Conservation (phyloP, 2,888 invertebrate genomes). For the Apotomis turbidana region DNA sequence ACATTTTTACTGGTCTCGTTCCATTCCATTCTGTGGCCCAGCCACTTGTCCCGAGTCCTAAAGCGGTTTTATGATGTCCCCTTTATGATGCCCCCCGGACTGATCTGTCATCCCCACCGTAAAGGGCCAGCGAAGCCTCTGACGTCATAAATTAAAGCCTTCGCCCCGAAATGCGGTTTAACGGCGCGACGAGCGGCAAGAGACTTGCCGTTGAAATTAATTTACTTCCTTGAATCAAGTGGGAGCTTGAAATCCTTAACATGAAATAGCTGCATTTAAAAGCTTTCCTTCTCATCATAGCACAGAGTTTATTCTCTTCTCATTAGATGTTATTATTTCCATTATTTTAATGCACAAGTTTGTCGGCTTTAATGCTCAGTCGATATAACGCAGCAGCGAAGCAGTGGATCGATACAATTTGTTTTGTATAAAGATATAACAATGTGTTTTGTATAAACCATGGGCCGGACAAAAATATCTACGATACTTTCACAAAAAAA, state of each 20-base stretch:
- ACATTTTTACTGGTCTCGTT: no score
- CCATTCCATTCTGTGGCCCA: not conserved
- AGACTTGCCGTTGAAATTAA: conserved; percentile 21
- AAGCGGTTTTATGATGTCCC: conserved; percentile 11
- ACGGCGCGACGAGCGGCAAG: conserved; percentile 8
- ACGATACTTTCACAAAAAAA: no score
- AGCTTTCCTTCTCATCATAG: no score
- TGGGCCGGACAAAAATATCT: no score
- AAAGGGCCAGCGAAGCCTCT: conserved; percentile 20
- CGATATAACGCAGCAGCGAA: no score
- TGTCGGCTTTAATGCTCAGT: no score
- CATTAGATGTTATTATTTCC: no score
- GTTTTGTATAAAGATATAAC: no score
- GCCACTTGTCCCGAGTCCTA: not conserved
- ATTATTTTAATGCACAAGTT: no score
- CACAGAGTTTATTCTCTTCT: no score
- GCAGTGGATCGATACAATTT: no score
- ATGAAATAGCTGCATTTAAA: not conserved
- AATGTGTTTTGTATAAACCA: no score
- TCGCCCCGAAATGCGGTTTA: conserved; percentile 25
- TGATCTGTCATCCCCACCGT: conserved; percentile 20
- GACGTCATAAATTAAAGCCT: conserved; percentile 35
- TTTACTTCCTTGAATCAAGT: conserved; percentile 22
- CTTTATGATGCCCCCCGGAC: conserved; percentile 4
- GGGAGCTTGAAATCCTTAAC: conserved; percentile 4